phyloP scores from a whole-genome alignment of 2,888 invertebrate species.

The Drosophila nigritarsus region DNA sequence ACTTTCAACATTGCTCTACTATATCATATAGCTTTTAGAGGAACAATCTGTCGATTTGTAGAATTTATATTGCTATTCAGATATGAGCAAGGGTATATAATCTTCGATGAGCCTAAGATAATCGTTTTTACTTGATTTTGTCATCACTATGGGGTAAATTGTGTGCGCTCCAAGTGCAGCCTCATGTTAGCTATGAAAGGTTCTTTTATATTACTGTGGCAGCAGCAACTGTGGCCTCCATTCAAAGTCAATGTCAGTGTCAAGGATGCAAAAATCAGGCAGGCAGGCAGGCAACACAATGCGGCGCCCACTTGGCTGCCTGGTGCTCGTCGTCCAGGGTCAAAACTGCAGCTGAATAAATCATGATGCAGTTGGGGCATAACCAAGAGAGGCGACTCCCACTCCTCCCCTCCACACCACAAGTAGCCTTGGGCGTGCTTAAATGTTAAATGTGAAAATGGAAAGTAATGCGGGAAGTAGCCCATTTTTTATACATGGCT shows the following conservation, averaged over 20 bases:
- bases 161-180: constrained; percentile 37
- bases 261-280: constrained; percentile 67
- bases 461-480: neutral
- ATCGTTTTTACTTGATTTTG: constrained; percentile 1
- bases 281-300: constrained; percentile 41
- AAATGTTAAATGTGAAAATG: constrained; percentile 25
- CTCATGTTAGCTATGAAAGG: constrained; percentile 17
- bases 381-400: constrained; percentile 14
- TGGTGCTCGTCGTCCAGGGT: constrained; percentile 36
- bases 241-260: constrained; percentile 66
- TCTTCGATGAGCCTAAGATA: neutral
- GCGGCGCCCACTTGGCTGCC: constrained; percentile 64
- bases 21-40: neutral
- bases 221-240: constrained; percentile 38
- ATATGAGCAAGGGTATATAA: neutral
- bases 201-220: constrained; percentile 11
- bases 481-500: neutral
- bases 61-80: neutral
- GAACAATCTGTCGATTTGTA: too few species aligned
- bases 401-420: too few species aligned
- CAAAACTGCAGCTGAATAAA: constrained; percentile 57
- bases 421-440: constrained; percentile 11
- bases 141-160: constrained; percentile 25
- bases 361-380: constrained; percentile 34
- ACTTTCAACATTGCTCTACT: neutral